Percentiles rank a stretch among this genome's conserved stretches.
Conservation (phyloP, 2,113 vertebrate species). For the Oncorhynchus keta region DNA sequence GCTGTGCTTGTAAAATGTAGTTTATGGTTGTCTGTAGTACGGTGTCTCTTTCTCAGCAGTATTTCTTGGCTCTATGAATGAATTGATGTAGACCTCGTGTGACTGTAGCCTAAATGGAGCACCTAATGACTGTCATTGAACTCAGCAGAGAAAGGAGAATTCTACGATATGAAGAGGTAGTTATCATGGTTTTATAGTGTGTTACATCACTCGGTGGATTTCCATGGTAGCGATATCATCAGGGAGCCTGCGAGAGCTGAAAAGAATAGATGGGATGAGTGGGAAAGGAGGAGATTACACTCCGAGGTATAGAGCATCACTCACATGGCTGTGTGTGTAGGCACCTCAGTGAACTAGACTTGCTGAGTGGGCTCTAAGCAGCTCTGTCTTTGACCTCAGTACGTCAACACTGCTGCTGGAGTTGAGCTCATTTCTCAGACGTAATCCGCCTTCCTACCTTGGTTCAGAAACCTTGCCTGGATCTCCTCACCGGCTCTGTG, state of each 20-base stretch:
- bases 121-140: constrained; percentile 13
- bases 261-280: constrained; percentile 7
- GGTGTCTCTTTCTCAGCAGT: not conserved
- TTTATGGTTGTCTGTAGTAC: not conserved
- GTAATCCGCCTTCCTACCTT: not conserved
- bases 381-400: not conserved
- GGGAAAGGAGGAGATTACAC: constrained; percentile 19
- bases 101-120: not conserved
- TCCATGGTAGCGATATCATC: constrained; percentile 36
- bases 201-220: constrained; percentile 39
- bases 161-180: not conserved
- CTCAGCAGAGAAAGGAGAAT: constrained; percentile 4
- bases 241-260: constrained; percentile 4
- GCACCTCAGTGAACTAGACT: not conserved
- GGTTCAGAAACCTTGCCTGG: not conserved
- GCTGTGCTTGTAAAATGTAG: not conserved
- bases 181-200: not conserved
- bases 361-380: not conserved
- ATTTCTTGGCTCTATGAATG: not conserved
- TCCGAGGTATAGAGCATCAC: too few relatives aligned
- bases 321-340: not conserved
- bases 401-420: not conserved
- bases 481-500: not conserved
- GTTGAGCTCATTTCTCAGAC: not conserved
- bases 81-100: not conserved